These are phyloP conservation scores for Hyperoplus lanceolatus DNA, from an alignment of 2,797 vertebrate genomes.

Conservation along the genomic window DNA sequence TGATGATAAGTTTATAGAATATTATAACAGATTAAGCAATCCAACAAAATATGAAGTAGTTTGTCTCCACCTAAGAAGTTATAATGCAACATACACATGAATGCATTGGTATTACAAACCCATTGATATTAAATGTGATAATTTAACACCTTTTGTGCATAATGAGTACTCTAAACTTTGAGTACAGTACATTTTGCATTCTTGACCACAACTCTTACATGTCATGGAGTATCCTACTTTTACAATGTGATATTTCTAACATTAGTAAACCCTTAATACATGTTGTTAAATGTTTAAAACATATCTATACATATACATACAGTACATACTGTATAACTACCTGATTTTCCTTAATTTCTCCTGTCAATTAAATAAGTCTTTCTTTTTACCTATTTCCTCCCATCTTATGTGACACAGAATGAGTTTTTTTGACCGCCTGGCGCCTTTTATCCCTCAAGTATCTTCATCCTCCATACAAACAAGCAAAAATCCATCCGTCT, in stretches of 20 bases:
- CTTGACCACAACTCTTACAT: not conserved
- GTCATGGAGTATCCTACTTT: not conserved
- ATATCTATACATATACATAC: not conserved
- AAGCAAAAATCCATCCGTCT: slow-evolving; percentile 51
- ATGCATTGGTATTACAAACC: slow-evolving; percentile 2
- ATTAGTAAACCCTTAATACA: no score
- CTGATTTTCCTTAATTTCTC: slow-evolving; percentile 11
- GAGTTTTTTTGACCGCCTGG: slow-evolving; percentile 72
- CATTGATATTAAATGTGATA: not conserved
- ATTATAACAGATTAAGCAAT: not conserved
- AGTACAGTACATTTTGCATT: not conserved
- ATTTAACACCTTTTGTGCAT: not conserved
- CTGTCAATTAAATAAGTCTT: not conserved
- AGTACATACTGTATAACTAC: not conserved
- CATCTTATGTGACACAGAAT: slow-evolving; percentile 60
- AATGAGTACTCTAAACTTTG: not conserved
- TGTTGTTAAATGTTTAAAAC: not conserved
- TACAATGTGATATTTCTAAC: not conserved
- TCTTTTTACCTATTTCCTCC: slow-evolving; percentile 25
- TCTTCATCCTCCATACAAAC: slow-evolving; percentile 61
- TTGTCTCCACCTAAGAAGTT: not conserved
- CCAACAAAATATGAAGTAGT: not conserved
- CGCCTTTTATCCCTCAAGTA: slow-evolving; percentile 58
- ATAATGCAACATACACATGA: not conserved
- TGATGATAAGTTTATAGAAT: not conserved